Conservation (phyloP, 2,113 vertebrate species). For the Cinclus cinclus region DNA sequence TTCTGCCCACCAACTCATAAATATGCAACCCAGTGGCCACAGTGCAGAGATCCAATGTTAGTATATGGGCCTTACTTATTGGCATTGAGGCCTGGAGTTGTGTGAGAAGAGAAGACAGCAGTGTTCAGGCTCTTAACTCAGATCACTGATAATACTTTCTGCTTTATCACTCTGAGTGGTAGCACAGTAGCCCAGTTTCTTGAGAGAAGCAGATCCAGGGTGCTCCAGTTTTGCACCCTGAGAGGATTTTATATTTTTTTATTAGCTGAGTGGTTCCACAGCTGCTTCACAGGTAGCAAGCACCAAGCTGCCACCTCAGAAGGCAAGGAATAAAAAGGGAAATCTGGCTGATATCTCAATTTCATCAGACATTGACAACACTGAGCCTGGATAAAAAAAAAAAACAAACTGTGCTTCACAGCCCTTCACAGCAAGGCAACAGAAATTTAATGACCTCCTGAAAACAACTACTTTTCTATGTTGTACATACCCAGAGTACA, state of each 20-base stretch:
- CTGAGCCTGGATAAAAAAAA: background rate
- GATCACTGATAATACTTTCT: background rate
- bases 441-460: background rate
- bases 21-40: background rate
- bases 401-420: background rate
- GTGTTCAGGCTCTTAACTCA: background rate
- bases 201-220: background rate
- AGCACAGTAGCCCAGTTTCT: no score
- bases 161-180: background rate
- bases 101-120: background rate
- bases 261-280: background rate
- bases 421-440: background rate
- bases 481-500: background rate
- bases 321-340: background rate
- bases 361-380: background rate
- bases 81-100: fast-evolving
- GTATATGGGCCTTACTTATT: background rate
- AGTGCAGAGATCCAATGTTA: fast-evolving
- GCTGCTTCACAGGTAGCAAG: background rate
- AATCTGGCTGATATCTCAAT: background rate
- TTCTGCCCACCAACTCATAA: background rate
- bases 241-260: no score
- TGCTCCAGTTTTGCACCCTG: background rate
- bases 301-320: background rate
- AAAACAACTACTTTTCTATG: background rate